These are phyloP conservation scores for Porites evermanni DNA, from an alignment of 92 coral and sea anemone species.

Conservation along the genomic window DNA sequence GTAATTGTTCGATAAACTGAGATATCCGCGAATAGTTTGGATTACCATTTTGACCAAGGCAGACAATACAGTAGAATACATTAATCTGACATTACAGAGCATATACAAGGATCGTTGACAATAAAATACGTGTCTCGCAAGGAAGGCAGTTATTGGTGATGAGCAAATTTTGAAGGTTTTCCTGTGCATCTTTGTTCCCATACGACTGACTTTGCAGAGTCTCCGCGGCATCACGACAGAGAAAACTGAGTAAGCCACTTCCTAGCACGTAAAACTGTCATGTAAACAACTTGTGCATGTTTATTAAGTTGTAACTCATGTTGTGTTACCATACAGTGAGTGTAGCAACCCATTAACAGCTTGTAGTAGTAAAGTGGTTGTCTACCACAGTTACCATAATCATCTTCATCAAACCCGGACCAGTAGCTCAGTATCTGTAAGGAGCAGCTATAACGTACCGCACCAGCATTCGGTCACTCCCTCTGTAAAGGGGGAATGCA, in stretches of 20 bases:
- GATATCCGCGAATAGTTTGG: constrained; percentile 1
- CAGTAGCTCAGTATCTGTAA: too few relatives aligned
- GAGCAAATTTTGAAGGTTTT: not conserved
- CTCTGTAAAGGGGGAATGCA: too few relatives aligned
- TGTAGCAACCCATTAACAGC: not conserved
- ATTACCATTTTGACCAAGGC: not conserved
- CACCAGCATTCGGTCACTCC: too few relatives aligned
- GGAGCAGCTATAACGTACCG: too few relatives aligned
- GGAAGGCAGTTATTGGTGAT: not conserved
- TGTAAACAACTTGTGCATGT: not conserved
- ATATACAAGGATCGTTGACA: not conserved
- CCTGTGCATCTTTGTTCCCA: not conserved
- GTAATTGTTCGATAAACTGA: not conserved
- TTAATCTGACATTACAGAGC: not conserved
- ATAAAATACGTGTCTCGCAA: not conserved
- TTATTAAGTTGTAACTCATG: not conserved
- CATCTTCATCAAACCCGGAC: too few relatives aligned
- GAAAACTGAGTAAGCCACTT: not conserved
- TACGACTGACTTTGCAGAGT: not conserved
- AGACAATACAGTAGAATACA: not conserved
- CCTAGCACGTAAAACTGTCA: not conserved
- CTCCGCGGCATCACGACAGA: not conserved
- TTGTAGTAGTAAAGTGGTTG: not conserved
- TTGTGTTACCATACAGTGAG: not conserved
- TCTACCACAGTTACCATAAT: not conserved